Evolutionary conservation across 2,888 invertebrate genomes (phyloP).

Genomic region (Neuroscelio doddi): DNA sequence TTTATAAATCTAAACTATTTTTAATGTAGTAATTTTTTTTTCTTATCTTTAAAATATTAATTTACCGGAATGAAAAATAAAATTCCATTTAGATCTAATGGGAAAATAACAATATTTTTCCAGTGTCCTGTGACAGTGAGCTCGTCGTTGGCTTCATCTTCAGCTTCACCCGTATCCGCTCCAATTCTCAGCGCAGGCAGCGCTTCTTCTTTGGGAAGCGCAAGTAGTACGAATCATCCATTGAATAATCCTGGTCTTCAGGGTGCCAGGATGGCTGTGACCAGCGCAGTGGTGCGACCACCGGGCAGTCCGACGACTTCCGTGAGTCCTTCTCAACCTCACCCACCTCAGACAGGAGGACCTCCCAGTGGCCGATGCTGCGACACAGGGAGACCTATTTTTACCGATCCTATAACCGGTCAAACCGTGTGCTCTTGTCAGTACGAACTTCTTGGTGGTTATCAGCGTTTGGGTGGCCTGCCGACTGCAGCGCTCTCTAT

Average conservation of each 20-base stretch:
- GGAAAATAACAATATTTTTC: no score
- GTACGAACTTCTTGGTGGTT: slow-evolving; percentile 87
- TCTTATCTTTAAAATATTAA: no score
- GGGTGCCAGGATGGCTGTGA: slow-evolving; percentile 72
- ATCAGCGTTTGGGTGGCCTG: slow-evolving; percentile 85
- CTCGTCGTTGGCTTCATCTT: slow-evolving; percentile 66
- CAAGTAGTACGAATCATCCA: slow-evolving; percentile 58
- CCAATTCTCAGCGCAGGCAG: slow-evolving; percentile 58
- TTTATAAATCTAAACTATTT: no score
- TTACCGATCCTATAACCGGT: slow-evolving; percentile 91
- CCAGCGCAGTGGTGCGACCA: slow-evolving; percentile 74
- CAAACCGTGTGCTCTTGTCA: slow-evolving; percentile 93
- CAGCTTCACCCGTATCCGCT: slow-evolving; percentile 63
- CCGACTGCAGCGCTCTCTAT: slow-evolving; percentile 81
- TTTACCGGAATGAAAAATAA: no score
- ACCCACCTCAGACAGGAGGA: slow-evolving; percentile 71
- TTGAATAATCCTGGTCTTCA: slow-evolving; percentile 62
- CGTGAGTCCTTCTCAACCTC: slow-evolving; percentile 74
- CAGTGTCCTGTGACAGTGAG: slow-evolving; percentile 71
- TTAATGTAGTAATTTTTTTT: no score
- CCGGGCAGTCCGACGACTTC: slow-evolving; percentile 74
- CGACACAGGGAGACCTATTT: slow-evolving; percentile 92
- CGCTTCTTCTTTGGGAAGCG: slow-evolving; percentile 61
- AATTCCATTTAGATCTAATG: no score
- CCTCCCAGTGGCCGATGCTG: slow-evolving; percentile 79